Evolutionary conservation across 2,888 invertebrate genomes (phyloP), one percentile per base, ranked within the genome.

Genomic region (Arenicola marina): DNA sequence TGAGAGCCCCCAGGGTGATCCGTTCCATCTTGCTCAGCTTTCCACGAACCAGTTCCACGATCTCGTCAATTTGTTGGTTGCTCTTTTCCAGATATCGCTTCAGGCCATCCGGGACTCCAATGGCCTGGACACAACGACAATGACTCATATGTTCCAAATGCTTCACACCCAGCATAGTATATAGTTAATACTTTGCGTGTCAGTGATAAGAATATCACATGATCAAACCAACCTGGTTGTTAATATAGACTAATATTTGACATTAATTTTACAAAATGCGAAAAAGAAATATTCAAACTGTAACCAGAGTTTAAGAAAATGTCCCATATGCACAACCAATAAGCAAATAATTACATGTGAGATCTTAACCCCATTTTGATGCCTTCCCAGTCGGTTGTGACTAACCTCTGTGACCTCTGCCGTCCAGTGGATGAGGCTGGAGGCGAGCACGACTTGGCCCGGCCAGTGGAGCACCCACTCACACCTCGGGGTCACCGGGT

Each of bases 391-490:
- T n/a, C n/a, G n/a, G n/a, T n/a, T n/a, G n/a, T n/a, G 43, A 38
- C 43, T 38, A n/a, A 53, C 81, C 76, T 79, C 72, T 7, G 80
- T 80, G 53, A 82, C 80, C 45, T 82, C 81, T 4, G 78, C 63
- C 4, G 83, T 83, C 83, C 83, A 83, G 69, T 82, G 81, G 11
- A 82, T 73, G 61, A 77, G 78, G 54, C 79, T 79, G 44, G 80
- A 76, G 0, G 82, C 81, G 38, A 82, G 74, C 1, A 82, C 82
- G n/a, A 83, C 74, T 74, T 83, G 83, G 3, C 83, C 82, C 0
- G 83, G 82, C 80, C 81, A 83, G 63, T 78, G 74, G 38, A 80
- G 62, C 33, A 82, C 82, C 83, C 83, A 83, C 31, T 81, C 76
- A 33, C 67, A 67, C 4, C 82, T 71, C 2, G 73, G 71, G n/a